Conservation (phyloP, 2,888 invertebrate species). For the Caenorhabditis macrosperma region DNA sequence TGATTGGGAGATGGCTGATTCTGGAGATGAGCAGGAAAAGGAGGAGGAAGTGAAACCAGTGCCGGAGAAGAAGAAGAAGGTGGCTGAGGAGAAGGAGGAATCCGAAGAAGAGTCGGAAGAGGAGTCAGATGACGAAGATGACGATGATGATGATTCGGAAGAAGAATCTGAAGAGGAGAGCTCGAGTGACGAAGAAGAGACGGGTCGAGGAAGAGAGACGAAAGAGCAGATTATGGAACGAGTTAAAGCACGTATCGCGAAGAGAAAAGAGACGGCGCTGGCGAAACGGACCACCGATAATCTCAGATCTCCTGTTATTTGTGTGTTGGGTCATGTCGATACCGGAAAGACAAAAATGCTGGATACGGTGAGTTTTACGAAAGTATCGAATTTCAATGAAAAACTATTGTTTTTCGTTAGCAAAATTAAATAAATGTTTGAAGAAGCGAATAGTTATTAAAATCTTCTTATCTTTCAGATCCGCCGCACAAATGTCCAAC, state of each 20-base stretch:
- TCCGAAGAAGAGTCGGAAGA: slow-evolving; percentile 74
- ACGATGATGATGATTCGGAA: slow-evolving; percentile 72
- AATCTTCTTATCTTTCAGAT: slow-evolving; percentile 79
- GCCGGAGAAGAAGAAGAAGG: not conserved
- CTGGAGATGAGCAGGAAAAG: slow-evolving; percentile 81
- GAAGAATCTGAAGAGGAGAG: slow-evolving; percentile 82
- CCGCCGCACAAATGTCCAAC: slow-evolving; percentile 82
- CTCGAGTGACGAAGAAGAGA: slow-evolving; percentile 82
- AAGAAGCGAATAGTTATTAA: too few species aligned
- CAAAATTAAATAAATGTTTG: too few species aligned
- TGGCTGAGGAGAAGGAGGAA: slow-evolving; percentile 15
- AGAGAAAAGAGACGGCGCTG: slow-evolving; percentile 86
- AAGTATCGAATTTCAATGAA: too few species aligned
- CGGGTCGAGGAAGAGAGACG: slow-evolving; percentile 83
- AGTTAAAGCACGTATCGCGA: slow-evolving; percentile 86
- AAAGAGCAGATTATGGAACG: slow-evolving; percentile 87
- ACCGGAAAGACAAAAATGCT: slow-evolving; percentile 99
- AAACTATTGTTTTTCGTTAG: too few species aligned
- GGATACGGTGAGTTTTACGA: slow-evolving; percentile 86
- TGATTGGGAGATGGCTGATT: slow-evolving; percentile 81
- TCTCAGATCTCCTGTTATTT: slow-evolving; percentile 95
- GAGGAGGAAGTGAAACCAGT: slow-evolving; percentile 55
- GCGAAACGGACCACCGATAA: slow-evolving; percentile 85
- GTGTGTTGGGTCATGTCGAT: slow-evolving; percentile 98
- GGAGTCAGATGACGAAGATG: slow-evolving; percentile 55